Percentiles rank a stretch among this genome's conserved stretches.
Conservation (phyloP, 1,140 invertebrate species). For the Trissolcus basalis region DNA sequence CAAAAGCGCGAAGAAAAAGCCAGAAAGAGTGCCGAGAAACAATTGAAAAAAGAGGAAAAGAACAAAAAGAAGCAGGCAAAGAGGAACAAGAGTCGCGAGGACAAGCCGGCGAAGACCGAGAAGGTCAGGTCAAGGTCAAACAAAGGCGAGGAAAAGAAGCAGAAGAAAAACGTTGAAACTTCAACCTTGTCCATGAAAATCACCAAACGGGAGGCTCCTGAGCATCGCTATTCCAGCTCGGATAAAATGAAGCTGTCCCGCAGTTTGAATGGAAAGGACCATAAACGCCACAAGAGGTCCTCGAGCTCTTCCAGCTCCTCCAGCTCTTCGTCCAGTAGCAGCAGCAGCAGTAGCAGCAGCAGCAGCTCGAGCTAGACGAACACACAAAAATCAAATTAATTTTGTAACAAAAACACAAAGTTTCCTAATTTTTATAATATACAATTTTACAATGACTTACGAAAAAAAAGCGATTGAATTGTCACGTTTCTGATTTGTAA, state of each 20-base stretch:
- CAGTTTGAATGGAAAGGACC: background rate
- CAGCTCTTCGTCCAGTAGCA: slow-evolving; percentile 2
- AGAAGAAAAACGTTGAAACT: no score
- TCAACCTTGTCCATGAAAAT: no score
- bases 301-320: slow-evolving; percentile 5
- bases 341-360: slow-evolving; percentile 9
- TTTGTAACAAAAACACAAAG: no score
- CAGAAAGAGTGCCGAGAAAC: background rate
- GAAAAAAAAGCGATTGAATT: no score
- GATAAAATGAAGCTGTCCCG: background rate
- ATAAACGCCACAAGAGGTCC: background rate
- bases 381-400: no score
- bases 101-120: background rate
- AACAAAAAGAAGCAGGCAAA: background rate
- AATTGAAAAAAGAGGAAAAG: background rate
- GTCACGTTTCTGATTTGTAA: no score
- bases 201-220: no score
- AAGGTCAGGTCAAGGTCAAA: background rate
- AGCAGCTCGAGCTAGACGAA: slow-evolving; percentile 9
- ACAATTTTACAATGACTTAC: no score
- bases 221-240: background rate
- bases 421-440: no score
- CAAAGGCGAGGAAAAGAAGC: no score
- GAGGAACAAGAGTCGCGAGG: background rate
- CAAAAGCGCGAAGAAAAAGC: background rate